phyloP scores from a whole-genome alignment of 2,797 vertebrate species.

The Trichosurus vulpecula region DNA sequence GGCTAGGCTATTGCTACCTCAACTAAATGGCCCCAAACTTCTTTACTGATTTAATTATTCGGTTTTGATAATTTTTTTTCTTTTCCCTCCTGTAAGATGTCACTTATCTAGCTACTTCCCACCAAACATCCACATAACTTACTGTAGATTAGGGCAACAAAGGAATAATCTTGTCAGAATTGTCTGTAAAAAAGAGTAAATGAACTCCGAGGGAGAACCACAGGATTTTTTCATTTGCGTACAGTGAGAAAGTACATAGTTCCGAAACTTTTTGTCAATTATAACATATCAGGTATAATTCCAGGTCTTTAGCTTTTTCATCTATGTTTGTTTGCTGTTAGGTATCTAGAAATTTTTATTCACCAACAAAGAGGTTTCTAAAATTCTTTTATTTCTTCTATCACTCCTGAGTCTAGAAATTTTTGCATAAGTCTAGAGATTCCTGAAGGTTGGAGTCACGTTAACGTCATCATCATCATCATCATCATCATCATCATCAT shows the following conservation, averaged over 20 bases:
- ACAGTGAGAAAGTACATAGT: not conserved
- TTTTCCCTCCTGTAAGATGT: no score
- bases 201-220: not conserved
- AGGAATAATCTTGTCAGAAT: no score
- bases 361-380: not conserved
- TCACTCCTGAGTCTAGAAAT: not conserved
- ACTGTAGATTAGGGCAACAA: no score
- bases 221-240: not conserved
- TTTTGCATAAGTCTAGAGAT: not conserved
- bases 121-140: no score
- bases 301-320: not conserved
- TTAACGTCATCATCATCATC: no score
- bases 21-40: no score
- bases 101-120: no score
- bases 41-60: no score
- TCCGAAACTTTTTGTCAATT: no score
- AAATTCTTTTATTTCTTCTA: not conserved
- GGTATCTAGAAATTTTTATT: not conserved
- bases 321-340: not conserved
- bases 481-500: not conserved
- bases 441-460: not conserved
- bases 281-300: no score
- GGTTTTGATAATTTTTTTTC: no score
- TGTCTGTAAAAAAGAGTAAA: not conserved
- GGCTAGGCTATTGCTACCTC: no score